Conservation (phyloP, 2,888 invertebrate species). For the Eremobia ochroleuca region DNA sequence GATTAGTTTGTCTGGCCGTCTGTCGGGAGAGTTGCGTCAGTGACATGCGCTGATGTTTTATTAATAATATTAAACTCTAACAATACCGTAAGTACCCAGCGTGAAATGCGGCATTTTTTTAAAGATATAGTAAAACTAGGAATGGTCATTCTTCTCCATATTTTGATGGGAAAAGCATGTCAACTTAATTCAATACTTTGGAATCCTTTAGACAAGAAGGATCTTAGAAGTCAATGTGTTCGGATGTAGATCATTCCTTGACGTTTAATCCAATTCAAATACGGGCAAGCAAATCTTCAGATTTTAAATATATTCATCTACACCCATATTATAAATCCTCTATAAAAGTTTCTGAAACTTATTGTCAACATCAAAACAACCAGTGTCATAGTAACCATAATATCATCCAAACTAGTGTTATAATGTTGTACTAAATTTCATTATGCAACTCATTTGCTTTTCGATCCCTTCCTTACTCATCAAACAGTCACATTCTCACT, state of each 20-base stretch:
- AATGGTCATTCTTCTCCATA: background rate
- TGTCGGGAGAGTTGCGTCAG: constrained; percentile 74
- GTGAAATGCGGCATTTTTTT: constrained; percentile 9
- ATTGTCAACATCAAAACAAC: no score
- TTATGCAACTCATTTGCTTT: no score
- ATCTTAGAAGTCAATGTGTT: background rate
- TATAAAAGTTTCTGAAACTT: no score
- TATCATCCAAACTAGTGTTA: no score
- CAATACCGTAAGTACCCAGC: constrained; percentile 22
- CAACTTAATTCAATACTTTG: background rate
- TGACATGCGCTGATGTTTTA: constrained; percentile 66
- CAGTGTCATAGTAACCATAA: no score
- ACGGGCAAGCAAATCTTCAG: background rate
- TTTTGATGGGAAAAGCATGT: background rate
- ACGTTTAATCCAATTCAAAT: background rate
- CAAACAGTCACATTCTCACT: no score
- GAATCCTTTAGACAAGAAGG: background rate
- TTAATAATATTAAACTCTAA: constrained; percentile 62
- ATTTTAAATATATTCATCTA: background rate
- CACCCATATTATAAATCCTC: no score
- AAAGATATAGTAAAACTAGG: background rate
- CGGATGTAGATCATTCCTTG: background rate
- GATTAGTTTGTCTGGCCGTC: constrained; percentile 72
- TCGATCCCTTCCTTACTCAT: no score
- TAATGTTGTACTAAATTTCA: no score